Evolutionary conservation across 2,797 vertebrate genomes (phyloP).

Genomic region (Crocidura indochinensis): DNA sequence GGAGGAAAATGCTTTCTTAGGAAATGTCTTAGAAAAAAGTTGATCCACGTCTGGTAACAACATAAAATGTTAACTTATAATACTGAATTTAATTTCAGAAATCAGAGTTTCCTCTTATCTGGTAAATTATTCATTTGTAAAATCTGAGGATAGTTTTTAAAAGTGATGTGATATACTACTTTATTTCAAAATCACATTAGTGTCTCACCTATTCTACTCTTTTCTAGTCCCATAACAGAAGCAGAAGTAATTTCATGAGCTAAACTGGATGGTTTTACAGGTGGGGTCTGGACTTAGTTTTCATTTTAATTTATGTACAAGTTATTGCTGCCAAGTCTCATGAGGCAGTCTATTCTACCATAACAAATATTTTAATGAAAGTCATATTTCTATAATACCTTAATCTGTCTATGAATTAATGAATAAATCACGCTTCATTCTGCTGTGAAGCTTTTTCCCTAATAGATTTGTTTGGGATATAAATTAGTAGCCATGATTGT

Average conservation of each 20-base stretch:
- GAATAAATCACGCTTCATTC: constrained; percentile 73
- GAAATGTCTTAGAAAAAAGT: constrained; percentile 12
- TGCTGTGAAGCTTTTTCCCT: constrained; percentile 45
- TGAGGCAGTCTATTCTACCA: constrained; percentile 64
- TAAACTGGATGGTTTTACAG: constrained; percentile 50
- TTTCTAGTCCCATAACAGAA: constrained; percentile 8
- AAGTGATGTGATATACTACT: neutral
- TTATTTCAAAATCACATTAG: neutral
- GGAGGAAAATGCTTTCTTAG: neutral
- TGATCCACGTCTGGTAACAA: neutral
- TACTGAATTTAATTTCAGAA: constrained; percentile 36
- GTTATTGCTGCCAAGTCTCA: constrained; percentile 37
- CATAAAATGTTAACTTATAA: neutral
- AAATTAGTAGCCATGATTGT: constrained; percentile 64
- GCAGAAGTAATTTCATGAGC: constrained; percentile 54
- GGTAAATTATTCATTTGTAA: constrained; percentile 43
- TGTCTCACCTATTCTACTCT: neutral
- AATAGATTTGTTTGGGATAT: constrained; percentile 75
- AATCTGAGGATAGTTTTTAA: neutral
- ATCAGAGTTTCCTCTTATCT: neutral
- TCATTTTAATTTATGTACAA: constrained; percentile 33
- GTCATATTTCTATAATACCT: constrained; percentile 69
- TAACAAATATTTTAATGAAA: constrained; percentile 79
- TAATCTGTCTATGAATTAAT: constrained; percentile 63
- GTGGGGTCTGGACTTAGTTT: constrained; percentile 60